Conservation (phyloP, 2,888 invertebrate genomes). For the Patella caerulea region DNA sequence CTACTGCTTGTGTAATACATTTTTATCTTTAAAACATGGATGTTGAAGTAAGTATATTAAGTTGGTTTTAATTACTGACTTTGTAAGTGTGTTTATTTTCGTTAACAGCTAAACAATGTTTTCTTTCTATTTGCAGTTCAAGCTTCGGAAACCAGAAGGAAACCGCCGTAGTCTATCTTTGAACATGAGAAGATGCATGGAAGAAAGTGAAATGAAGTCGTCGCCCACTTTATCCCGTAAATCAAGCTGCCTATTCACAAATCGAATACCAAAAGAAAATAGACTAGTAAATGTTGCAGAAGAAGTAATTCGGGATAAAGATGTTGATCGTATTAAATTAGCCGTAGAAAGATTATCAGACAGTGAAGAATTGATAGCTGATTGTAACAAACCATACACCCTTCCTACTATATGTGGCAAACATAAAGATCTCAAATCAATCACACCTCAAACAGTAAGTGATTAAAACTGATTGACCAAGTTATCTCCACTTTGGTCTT, state of each 20-base stretch:
- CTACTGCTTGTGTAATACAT: too few species aligned
- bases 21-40: too few species aligned
- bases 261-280: too few species aligned
- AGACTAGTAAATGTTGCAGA: too few species aligned
- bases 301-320: background rate
- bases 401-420: slow-evolving; percentile 15
- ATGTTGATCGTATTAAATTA: background rate
- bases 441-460: background rate
- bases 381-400: slow-evolving; percentile 10
- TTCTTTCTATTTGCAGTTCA: background rate
- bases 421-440: slow-evolving; percentile 22
- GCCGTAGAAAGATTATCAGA: slow-evolving; percentile 8
- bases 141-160: background rate
- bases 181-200: background rate
- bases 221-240: background rate
- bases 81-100: too few species aligned
- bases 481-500: too few species aligned
- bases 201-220: background rate
- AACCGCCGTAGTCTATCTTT: background rate
- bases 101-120: too few species aligned
- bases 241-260: background rate
- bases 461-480: too few species aligned
- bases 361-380: background rate
- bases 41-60: too few species aligned
- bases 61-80: too few species aligned